A percentile compares a stretch with the other conserved stretches of the same genome.
These are phyloP conservation scores for Apotomis betuletana DNA, from an alignment of 2,888 invertebrate species.

Conservation along the genomic window DNA sequence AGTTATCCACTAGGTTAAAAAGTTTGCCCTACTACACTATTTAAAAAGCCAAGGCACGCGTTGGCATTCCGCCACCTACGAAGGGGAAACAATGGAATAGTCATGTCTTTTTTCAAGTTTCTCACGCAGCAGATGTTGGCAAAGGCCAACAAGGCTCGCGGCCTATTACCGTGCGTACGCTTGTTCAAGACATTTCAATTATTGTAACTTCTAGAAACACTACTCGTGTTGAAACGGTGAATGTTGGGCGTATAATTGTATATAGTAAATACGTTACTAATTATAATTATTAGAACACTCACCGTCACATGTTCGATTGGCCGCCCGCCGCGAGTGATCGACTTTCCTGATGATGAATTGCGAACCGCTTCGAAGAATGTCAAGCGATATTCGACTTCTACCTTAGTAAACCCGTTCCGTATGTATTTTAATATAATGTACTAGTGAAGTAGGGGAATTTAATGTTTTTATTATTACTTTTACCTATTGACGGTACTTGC, in stretches of 20 bases:
- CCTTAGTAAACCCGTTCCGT: no score
- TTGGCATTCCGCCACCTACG: constrained; percentile 56
- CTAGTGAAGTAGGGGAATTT: no score
- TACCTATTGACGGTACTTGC: no score
- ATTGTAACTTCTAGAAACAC: constrained; percentile 49
- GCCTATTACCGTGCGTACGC: constrained; percentile 57
- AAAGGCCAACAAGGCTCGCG: constrained; percentile 65
- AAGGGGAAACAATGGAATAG: constrained; percentile 58
- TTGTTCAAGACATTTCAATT: constrained; percentile 68
- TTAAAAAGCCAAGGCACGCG: constrained; percentile 35
- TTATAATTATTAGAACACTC: no score
- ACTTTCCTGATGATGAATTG: no score
- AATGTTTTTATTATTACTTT: no score
- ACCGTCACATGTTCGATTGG: no score
- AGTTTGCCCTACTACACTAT: constrained; percentile 13
- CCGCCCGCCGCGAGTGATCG: no score
- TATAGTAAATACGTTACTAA: no score
- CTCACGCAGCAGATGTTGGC: constrained; percentile 69
- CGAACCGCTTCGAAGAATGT: no score
- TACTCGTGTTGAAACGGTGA: background rate
- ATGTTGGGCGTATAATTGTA: background rate
- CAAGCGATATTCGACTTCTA: no score
- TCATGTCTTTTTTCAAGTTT: constrained; percentile 58
- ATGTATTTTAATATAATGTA: no score
- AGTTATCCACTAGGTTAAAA: constrained; percentile 5